Conservation (phyloP, 2,113 vertebrate genomes). For the Dipodomys stephensi region DNA sequence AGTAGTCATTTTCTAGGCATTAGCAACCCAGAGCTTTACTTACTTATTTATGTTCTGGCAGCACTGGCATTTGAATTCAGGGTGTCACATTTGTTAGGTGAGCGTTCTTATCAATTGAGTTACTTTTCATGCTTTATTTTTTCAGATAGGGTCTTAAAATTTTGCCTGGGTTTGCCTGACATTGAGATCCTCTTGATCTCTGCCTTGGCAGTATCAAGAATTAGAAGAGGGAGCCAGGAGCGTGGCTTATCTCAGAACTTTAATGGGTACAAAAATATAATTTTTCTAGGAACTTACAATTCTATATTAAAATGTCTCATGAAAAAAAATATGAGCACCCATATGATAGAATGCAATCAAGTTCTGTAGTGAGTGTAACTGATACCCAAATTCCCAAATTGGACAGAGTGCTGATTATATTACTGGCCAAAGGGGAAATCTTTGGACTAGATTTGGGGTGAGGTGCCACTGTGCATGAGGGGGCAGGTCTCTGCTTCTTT, state of each 20-base stretch:
- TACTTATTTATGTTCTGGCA: too few species aligned
- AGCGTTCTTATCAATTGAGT: too few species aligned
- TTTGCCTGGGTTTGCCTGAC: too few species aligned
- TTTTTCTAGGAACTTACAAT: not conserved
- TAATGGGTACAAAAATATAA: not conserved
- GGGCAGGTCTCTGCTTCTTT: not conserved
- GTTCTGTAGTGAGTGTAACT: not conserved
- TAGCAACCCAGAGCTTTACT: too few species aligned
- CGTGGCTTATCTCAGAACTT: not conserved
- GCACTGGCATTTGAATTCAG: too few species aligned
- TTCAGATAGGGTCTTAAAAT: too few species aligned
- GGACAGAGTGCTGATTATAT: not conserved
- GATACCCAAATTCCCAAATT: not conserved
- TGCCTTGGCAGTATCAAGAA: too few species aligned
- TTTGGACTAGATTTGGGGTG: rapidly evolving
- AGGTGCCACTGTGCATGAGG: not conserved
- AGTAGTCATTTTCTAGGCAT: not conserved
- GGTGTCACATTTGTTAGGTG: too few species aligned
- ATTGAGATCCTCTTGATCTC: too few species aligned
- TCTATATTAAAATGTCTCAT: not conserved
- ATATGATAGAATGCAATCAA: not conserved
- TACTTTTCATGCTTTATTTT: too few species aligned
- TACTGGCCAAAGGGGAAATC: not conserved
- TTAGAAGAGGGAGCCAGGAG: too few species aligned
- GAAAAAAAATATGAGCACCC: not conserved